Percentiles rank a stretch among this genome's conserved stretches.
phyloP scores from a whole-genome alignment of 2,113 vertebrate genomes.

The Actenoides hombroni region DNA sequence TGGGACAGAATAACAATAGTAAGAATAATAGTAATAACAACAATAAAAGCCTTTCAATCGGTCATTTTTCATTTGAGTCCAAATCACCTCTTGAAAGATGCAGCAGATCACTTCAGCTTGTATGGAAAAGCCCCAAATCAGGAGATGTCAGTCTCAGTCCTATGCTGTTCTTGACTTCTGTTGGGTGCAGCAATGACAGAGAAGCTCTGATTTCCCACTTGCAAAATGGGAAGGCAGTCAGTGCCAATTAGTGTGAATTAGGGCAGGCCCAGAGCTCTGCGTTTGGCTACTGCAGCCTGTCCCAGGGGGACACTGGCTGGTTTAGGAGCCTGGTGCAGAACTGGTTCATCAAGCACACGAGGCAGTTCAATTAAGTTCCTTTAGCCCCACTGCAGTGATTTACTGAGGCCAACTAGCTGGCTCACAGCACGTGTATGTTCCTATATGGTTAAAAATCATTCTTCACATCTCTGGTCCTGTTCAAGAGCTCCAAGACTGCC shows the following conservation, averaged over 20 bases:
- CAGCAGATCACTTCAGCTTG: neutral
- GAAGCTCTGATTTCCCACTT: neutral
- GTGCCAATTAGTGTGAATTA: neutral
- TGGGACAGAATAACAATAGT: neutral
- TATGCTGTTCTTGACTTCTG: neutral
- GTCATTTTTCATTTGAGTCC: neutral
- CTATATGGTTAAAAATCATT: neutral
- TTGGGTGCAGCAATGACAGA: neutral
- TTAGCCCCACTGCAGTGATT: neutral
- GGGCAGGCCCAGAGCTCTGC: neutral
- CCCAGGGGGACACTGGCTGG: neutral
- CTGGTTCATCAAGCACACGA: neutral
- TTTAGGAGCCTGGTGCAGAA: neutral
- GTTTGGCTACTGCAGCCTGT: neutral
- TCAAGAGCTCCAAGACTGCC: neutral
- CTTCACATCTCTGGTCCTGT: neutral
- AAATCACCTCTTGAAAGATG: neutral
- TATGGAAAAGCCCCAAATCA: neutral
- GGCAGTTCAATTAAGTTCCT: neutral
- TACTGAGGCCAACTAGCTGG: neutral
- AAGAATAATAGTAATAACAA: neutral
- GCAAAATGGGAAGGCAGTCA: neutral
- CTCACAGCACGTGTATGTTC: neutral
- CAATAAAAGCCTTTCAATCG: neutral
- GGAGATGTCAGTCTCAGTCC: neutral